Base-by-base conservation (phyloP, 1,140 invertebrate genomes). In the Drosophila sulfurigaster region DNA sequence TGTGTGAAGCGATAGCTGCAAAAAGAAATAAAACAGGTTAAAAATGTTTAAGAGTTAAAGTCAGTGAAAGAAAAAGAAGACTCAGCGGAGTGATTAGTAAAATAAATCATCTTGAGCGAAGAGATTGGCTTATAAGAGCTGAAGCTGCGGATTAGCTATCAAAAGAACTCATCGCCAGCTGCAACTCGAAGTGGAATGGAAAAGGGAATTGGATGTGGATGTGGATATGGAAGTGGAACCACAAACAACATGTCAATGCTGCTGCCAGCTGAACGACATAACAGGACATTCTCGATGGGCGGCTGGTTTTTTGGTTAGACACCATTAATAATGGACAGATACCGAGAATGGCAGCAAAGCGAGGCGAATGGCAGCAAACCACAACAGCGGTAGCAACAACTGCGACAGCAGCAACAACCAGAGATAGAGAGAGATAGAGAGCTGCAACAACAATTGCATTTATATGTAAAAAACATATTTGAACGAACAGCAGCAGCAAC, bases 1-100 rank as follows among this genome's bases (percentile, higher is more conserved):
- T 97, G 96, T 1, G 98, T 99, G 92, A 99, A 98, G 68, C 97
- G 95, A 92, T 97, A 97, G 92, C 97, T 98, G 78, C 0, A 60
- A 48, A 32, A 46, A 13, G 2, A 28, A 8, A 25, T 25, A 3
- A 45, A 4, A 57, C 8, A 16, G 25, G 20, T 25, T 25, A 51
- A 20, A 43, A 45, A 28, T 6, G 11, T 13, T n/a, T 1, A 58
- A 5, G 10, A 43, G 15, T 45, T 35, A 25, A 51, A 38, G 11
- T 6, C 3, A 3, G 5, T 11, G 0, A 62, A 48, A 35, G 16
- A 35, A 6, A 51, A 51, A 51, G 2, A 8, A 32, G 30, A 32
- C 30, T 32, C 30, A 7, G 30, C 30, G 7, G 30, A 32, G 30
- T 38, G 8, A 38, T 38, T 3, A 10, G 35, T 38, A 38, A 38